Base-by-base conservation (phyloP, 2,888 invertebrate species). In the Brachylomia viminalis region DNA sequence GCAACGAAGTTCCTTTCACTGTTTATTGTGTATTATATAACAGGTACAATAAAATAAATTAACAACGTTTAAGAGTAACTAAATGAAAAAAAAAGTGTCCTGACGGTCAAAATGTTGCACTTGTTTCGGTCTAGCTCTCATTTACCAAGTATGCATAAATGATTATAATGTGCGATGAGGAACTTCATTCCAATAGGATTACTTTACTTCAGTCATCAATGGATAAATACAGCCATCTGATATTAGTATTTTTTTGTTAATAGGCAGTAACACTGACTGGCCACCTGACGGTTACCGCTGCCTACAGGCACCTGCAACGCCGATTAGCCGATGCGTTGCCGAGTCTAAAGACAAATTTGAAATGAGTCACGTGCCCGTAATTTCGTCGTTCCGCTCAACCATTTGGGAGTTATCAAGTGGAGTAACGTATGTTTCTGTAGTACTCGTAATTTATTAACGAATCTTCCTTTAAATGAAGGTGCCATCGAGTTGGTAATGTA, bases 401-500 rank as follows among this genome's bases (percentile, higher is more conserved):
- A 52, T 76, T 76, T 52, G n/a, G n/a, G 49, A 75, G 20, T 66
- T 78, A 78, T 73, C 49, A 79, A 52, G 30, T 27, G 11, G 23
- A 38, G 20, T 54, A 54, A 38, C 5, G 42, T 62, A 20, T 42
- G 11, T 64, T 73, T 38, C 68, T 61, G 20, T 42, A 61, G 11
- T 38, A n/a, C n/a, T n/a, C n/a, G n/a, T n/a, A 47, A 66, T 56
- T 56, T 64, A 58, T 33, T n/a, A 61, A 47, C 10, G 20, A 78
- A 30, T 52, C 66, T 49, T 33, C 7, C 6, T 67, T 23, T 49
- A 15, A 4, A 23, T n/a, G 17, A 49, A 52, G 65, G 38, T 49
- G 45, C 27, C 72, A 61, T 66, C 47, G 38, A 72, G 72, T 54
- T 61, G 59, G 49, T 56, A 30, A n/a, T 38, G 58, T 54, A 45